A percentile compares a stretch with the other conserved stretches of the same genome.
phyloP scores from a whole-genome alignment of 2,113 vertebrate species.

The Istiophorus platypterus region DNA sequence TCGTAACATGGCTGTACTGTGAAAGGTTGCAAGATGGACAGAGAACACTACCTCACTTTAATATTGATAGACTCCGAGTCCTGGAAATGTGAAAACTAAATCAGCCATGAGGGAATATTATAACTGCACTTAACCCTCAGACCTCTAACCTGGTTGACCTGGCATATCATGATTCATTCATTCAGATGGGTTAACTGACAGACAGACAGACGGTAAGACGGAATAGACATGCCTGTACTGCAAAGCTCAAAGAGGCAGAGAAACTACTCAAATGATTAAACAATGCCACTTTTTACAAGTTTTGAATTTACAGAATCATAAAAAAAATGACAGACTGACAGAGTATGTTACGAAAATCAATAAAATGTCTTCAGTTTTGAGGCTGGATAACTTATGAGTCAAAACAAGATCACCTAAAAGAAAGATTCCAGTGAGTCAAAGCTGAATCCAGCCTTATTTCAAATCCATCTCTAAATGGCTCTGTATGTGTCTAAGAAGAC shows the following conservation, averaged over 20 bases:
- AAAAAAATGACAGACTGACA: not conserved
- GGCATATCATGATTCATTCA: constrained; percentile 63
- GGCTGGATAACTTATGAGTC: no score
- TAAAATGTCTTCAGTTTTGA: not conserved
- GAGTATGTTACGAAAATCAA: not conserved
- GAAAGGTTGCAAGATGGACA: constrained; percentile 23
- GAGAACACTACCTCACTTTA: constrained; percentile 19
- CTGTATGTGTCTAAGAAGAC: not conserved
- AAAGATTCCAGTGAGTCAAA: not conserved
- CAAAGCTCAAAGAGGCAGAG: not conserved
- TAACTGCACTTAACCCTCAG: constrained; percentile 51
- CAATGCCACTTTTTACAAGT: not conserved
- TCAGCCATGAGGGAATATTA: constrained; percentile 51
- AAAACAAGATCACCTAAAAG: no score
- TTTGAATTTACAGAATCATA: not conserved
- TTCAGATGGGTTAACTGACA: constrained; percentile 27
- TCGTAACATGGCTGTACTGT: not conserved
- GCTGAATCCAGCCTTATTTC: not conserved
- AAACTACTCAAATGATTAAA: not conserved
- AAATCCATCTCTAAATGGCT: not conserved
- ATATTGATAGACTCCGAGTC: constrained; percentile 50
- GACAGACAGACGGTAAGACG: constrained; percentile 8
- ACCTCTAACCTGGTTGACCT: constrained; percentile 53
- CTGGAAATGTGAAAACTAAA: constrained; percentile 49
- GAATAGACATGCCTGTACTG: not conserved